Base-by-base conservation (phyloP, 2,888 invertebrate genomes). In the Thelaira solivaga region DNA sequence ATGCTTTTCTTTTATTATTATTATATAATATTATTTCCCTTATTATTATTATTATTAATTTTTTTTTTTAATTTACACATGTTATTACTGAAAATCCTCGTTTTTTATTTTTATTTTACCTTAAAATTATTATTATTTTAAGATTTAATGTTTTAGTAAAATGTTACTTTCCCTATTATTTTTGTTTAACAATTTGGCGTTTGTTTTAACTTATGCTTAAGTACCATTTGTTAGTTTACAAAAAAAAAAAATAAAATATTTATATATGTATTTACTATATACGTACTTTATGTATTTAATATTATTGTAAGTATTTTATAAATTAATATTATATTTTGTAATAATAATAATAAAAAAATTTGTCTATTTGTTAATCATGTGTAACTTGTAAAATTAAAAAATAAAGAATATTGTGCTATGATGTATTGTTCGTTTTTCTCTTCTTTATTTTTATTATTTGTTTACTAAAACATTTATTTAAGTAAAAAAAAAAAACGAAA, bases 111-210 rank as follows among this genome's bases (percentile, higher is more conserved):
- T 18, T 16, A 8, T 24, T 57, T 45, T 61, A 53, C 55, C 72
- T 67, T 76, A 72, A 51, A 3, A 18, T 47, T 61, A 57, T 47
- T 61, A 57, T 34, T 36, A 22, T 67, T 67, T 67, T 61, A 53
- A 26, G 39, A 43, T 57, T 62, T 59, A 51, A 43, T 55, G 36
- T 45, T 51, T 72, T 76, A 72, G 59, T 72, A 73, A 67, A 72
- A n/a, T 34, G 29, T 72, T 64, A 72, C 22, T 57, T 59, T 55
- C 65, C 72, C 73, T 72, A 73, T 45, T 11, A 62, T 64, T 72
- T 73, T 67, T 67, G 59, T 74, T 74, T 26, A 67, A 74, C 65
- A 74, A 61, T 74, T 74, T 74, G 74, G 74, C 74, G 51, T 74
- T 59, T 65, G 34, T 57, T 65, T 59, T 65, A 41, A 72, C 31